Evolutionary conservation across 2,113 vertebrate species (phyloP), one percentile per base, ranked within the genome.

Genomic region (Pangasianodon gigas): DNA sequence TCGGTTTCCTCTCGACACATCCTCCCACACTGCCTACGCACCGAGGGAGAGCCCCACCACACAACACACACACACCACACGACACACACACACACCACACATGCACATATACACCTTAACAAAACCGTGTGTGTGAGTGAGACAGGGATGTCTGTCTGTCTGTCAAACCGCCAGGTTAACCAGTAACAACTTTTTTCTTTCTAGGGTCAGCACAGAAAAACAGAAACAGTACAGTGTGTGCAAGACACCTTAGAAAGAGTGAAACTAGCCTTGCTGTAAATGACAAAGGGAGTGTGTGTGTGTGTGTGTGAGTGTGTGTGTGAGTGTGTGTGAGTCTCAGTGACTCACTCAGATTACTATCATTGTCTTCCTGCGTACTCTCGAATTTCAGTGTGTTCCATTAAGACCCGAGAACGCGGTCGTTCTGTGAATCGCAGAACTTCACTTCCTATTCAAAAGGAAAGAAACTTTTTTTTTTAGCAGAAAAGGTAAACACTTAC

Each of bases 41-140:
- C 82, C 41, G 19, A 90, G 94, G 94, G 92, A 89, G 91, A 89
- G 89, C 87, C 94, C 92, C 93, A 65, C 85, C 79, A 88, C 86
- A 65, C 79, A 56, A 14, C 93, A 91, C 90, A 92, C 93, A 93
- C 94, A 93, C 92, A 93, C 93, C 92, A 93, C 93, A 93, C 94
- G 89, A 86, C 88, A 74, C 41, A 77, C 77, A 74, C 90, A 19
- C 92, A 91, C 91, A 92, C 92, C 93, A 93, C 93, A 93, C 88
- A 85, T 92, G 92, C 89, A 90, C 90, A 89, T 85, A 79, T 71
- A 18, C 93, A 92, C 89, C 86, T 92, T 77, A 84, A 60, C 56
- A 41, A 69, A n/a, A 32, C 9, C 18, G 41, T 44, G 19, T n/a
- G 52, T 60, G 85, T 44, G 37, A 6, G 75, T 62, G 54, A 62